Percentiles rank a stretch among this genome's conserved stretches.
phyloP scores from a whole-genome alignment of 2,888 invertebrate species.

The Caenorhabditis drosophilae region DNA sequence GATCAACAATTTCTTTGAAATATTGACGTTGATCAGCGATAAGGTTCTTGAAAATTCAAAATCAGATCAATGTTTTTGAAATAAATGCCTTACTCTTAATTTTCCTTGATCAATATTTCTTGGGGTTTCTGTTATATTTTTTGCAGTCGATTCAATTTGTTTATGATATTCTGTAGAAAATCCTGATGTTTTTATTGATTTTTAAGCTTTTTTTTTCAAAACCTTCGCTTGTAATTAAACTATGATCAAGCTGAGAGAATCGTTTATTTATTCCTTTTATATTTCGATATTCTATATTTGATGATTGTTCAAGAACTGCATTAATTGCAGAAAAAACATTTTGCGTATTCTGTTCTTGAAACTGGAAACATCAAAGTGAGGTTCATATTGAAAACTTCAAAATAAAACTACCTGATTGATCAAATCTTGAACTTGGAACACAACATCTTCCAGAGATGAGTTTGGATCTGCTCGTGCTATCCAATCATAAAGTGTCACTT shows the following conservation, averaged over 20 bases:
- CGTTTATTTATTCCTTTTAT: constrained; percentile 63
- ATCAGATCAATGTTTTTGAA: background rate
- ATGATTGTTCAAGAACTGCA: constrained; percentile 43
- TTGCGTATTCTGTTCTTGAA: constrained; percentile 25
- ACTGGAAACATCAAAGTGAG: constrained; percentile 12
- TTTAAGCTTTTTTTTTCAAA: background rate
- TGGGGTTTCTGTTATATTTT: constrained; percentile 31
- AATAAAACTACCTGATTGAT: constrained; percentile 21
- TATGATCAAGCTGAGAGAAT: constrained; percentile 54
- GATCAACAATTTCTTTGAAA: constrained; percentile 25
- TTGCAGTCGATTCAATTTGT: constrained; percentile 13
- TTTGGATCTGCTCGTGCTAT: constrained; percentile 54
- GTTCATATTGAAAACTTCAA: background rate
- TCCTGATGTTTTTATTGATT: background rate
- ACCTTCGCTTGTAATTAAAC: constrained; percentile 14
- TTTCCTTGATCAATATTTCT: constrained; percentile 16
- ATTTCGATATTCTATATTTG: constrained; percentile 53
- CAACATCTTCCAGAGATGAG: constrained; percentile 39
- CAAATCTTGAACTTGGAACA: constrained; percentile 41
- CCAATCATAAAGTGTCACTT: constrained; percentile 62
- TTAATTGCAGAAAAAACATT: constrained; percentile 24
- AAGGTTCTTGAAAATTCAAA: constrained; percentile 18
- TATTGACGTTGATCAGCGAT: constrained; percentile 29
- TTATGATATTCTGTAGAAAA: constrained; percentile 33
- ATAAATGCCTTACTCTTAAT: constrained; percentile 7